Conservation (phyloP, 2,113 vertebrate genomes). For the Pterocles orientalis region DNA sequence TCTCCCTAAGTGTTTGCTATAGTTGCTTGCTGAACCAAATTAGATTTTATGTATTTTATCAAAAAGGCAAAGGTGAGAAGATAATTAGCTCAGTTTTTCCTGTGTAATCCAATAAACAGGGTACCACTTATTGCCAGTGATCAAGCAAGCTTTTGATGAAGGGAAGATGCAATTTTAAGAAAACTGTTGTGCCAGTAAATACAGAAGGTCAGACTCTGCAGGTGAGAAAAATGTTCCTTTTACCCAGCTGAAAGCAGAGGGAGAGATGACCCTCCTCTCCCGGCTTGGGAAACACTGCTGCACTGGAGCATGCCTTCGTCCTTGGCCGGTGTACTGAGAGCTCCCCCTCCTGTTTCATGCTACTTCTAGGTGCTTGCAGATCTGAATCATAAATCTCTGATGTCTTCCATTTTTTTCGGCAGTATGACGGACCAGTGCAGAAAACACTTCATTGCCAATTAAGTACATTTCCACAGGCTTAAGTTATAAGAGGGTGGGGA, state of each 20-base stretch:
- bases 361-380: background rate
- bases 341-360: slow-evolving; percentile 45
- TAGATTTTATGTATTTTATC: background rate
- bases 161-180: background rate
- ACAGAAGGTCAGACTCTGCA: background rate
- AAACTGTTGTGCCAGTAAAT: background rate
- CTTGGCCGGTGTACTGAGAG: background rate
- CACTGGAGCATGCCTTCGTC: rapidly evolving
- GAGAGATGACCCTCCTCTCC: background rate
- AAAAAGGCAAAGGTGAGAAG: background rate
- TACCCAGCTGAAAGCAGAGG: background rate
- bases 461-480: rapidly evolving
- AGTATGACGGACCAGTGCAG: background rate
- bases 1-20: background rate
- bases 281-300: background rate
- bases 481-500: background rate
- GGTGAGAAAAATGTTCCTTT: background rate
- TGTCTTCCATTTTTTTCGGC: background rate
- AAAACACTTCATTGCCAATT: background rate
- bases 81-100: background rate
- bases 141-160: background rate
- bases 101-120: background rate
- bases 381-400: background rate
- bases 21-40: background rate
- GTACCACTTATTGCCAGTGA: background rate